These are phyloP conservation scores for Pseudopodoces humilis DNA, from an alignment of 2,113 vertebrate genomes.

Conservation along the genomic window DNA sequence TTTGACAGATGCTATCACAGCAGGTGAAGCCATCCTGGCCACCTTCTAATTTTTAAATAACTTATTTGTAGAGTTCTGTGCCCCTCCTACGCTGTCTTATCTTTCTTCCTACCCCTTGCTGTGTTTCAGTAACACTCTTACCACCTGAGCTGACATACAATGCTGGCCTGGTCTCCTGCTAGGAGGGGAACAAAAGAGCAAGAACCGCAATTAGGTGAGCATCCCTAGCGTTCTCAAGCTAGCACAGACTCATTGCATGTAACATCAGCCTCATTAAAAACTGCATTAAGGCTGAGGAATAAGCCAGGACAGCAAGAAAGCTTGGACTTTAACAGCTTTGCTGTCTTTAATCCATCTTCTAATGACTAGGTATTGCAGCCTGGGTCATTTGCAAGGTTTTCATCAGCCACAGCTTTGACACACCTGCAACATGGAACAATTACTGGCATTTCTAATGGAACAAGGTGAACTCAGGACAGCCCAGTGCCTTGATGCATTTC, in stretches of 20 bases:
- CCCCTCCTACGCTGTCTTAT: not conserved
- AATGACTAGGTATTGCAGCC: slow-evolving; percentile 1
- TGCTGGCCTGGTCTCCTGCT: not conserved
- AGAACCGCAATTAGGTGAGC: not conserved
- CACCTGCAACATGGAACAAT: not conserved
- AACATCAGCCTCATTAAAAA: slow-evolving; percentile 14
- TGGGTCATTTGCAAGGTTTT: not conserved
- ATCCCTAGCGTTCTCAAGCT: not conserved
- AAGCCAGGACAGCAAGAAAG: not conserved
- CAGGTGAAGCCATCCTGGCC: not conserved
- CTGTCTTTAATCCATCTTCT: slow-evolving; percentile 35
- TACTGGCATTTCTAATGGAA: not conserved
- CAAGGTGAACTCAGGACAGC: slow-evolving; percentile 18
- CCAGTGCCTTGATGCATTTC: not conserved
- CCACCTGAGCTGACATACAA: not conserved
- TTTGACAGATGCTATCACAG: not conserved
- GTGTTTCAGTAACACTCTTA: not conserved
- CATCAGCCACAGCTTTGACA: not conserved
- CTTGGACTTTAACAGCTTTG: not conserved
- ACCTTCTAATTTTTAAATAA: not conserved
- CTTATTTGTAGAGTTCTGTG: not conserved
- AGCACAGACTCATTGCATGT: not conserved
- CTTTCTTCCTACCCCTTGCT: not conserved
- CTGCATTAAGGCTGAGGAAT: not conserved
- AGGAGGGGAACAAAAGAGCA: not conserved